These are phyloP conservation scores for Anthopleura xanthogrammica DNA, from an alignment of 92 coral and sea anemone genomes.

Conservation along the genomic window DNA sequence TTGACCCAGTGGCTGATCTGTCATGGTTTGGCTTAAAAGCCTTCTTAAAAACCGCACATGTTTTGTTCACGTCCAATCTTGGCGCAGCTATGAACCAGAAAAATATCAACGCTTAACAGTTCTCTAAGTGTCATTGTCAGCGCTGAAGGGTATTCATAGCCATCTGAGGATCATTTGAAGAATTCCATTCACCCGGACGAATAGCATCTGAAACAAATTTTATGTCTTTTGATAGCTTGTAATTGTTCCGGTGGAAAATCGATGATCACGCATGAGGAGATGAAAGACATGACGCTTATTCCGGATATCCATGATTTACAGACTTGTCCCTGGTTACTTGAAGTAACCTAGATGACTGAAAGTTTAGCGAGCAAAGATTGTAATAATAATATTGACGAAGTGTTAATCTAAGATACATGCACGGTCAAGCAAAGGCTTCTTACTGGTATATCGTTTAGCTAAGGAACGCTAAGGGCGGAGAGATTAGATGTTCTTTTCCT, in stretches of 20 bases:
- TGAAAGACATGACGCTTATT: slow-evolving; percentile 6
- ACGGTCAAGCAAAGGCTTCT: background rate
- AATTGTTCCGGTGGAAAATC: background rate
- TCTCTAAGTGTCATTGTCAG: background rate
- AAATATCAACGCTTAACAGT: background rate
- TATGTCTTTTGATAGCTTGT: background rate
- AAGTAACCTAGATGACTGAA: background rate
- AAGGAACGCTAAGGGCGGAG: background rate
- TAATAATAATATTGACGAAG: slow-evolving; percentile 14
- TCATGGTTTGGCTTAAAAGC: slow-evolving; percentile 12
- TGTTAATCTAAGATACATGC: slow-evolving; percentile 10
- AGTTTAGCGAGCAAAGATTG: background rate
- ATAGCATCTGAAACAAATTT: slow-evolving; percentile 14
- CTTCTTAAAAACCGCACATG: background rate
- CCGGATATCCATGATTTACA: slow-evolving; percentile 17
- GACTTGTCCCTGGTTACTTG: slow-evolving; percentile 1
- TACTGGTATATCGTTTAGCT: background rate
- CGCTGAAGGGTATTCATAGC: background rate
- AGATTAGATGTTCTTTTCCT: background rate
- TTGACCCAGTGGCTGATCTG: slow-evolving; percentile 21
- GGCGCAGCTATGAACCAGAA: background rate
- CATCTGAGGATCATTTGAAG: background rate
- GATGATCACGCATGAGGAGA: slow-evolving; percentile 11
- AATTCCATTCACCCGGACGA: background rate
- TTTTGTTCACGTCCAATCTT: background rate